Base-by-base conservation (phyloP, 2,797 vertebrate species). In the Dallia pectoralis region DNA sequence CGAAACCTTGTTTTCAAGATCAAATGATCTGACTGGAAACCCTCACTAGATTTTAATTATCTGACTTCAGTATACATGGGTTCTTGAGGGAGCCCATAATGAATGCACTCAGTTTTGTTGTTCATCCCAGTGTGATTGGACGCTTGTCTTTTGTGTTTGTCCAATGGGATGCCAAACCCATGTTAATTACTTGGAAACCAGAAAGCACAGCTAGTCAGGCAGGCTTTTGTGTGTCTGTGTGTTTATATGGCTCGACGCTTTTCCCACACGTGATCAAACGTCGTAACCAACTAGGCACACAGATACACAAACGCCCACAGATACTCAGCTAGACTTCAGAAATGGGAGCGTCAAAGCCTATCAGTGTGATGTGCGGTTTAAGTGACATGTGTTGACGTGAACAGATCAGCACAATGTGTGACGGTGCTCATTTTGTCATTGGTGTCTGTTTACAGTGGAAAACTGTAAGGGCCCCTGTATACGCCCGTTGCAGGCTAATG, bases 41-140 rank as follows among this genome's bases (percentile, higher is more conserved):
- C 51, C n/a, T 22, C 19, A 22, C 51, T 56, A 22, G 22, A n/a
- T 44, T 25, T 68, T 2, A 22, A 14, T 47, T 72, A 36, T 19
- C 27, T 76, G 69, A 72, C 69, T 80, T 36, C 72, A 56, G 76
- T 71, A n/a, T n/a, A 62, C 76, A 36, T 12, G 40, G 11, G 40
- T 44, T 9, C 40, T 22, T 4, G 29, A 14, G 72, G 84, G 84
- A 87, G 89, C 85, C 90, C 89, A 87, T 80, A 86, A 87, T 89
- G 77, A 83, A 8, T 77, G 69, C 81, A 86, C 77, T 79, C 74
- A 74, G 69, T 76, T 71, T 86, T 89, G 83, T 88, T 79, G 74
- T 77, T 85, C 73, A 66, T 73, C 81, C 80, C 81, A 61, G 67
- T 83, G 85, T 82, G 83, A 51, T 25, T 87, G 83, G 79, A 74